Evolutionary conservation across 2,113 vertebrate species (phyloP), one percentile per base, ranked within the genome.

Genomic region (Diglossa brunneiventris): DNA sequence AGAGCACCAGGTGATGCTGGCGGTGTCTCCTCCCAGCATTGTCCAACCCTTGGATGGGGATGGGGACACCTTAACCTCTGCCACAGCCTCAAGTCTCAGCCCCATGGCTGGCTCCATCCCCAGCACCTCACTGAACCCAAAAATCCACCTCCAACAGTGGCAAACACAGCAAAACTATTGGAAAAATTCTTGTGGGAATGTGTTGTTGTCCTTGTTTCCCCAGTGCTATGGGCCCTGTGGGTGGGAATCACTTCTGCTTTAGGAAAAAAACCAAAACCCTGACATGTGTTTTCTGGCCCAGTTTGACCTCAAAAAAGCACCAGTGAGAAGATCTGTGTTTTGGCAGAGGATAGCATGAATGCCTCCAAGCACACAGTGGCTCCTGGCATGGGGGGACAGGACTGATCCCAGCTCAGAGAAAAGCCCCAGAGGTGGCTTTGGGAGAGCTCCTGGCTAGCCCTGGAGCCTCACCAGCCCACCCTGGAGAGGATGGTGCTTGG

Each of bases 1-100:
- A 0, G 66, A 27, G 66, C 82, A 11, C 30, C 0, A 0, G 46
- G 21, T 0, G 1, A 13, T 44, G 58, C 39, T 27, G 72, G 22
- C n/a, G 9, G 46, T 3, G 0, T 35, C 81, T 76, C 37, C 37
- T 63, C 59, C 39, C 6, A 2, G 19, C 13, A 2, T 14, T 55
- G 35, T 3, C 27, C 66, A 28, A 0, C 22, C 47, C 3, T 10
- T 12, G 28, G 18, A 7, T 28, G 39, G 28, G 62, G 13, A 37
- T 9, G 9, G 16, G 26, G 35, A 37, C 5, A 7, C 23, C 1
- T 0, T 8, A 35, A 27, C 12, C 15, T 15, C n/a, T 1, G 0
- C 47, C 44, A 4, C 0, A 2, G 15, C 17, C 62, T 58, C 50
- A 26, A 14, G 10, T 14, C 16, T 31, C 11, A 11, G 9, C 16